Base-by-base conservation (phyloP, 2,888 invertebrate genomes). In the Chrysina gloriosa region DNA sequence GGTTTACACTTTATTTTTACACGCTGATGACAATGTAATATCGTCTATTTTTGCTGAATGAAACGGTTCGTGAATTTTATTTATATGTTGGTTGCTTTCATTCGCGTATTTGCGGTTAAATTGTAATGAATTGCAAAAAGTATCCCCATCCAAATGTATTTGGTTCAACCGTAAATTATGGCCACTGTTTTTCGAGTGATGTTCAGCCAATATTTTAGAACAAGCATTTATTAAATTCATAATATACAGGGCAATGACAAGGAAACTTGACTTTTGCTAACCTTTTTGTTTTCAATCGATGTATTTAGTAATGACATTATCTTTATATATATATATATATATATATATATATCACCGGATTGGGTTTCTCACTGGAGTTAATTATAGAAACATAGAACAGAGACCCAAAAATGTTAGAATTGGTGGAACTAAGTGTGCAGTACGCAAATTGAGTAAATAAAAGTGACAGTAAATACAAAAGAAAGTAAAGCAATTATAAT, bases 1-100 rank as follows among this genome's bases (percentile, higher is more conserved):
- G 75, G 75, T 75, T 74, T 71, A 71, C 74, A 71, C 73, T 71
- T 75, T 75, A 76, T 77, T 75, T 72, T 75, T 72, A 70, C 69
- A 67, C 68, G 68, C 72, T 68, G 70, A 71, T 70, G 70, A 69
- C 70, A 70, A 70, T 73, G 63, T 70, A 61, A 70, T 69, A 69
- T 67, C 48, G 39, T 56, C 56, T 67, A 64, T 69, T 69, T 56
- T 63, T 48, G 63, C 56, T 29, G 63, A 67, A 68, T 50, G 65
- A 50, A 63, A 52, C 34, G 48, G 7, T 50, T 45, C 19, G 34
- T 50, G 48, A 52, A 65, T 65, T 52, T 52, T 65, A 52, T 65
- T 65, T 65, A 65, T 65, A 61, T 19, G 39, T 42, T 25, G 39
- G 23, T 4, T 39, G 39, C 64, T 52, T 65, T 52, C 52, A 52